Percentiles rank a stretch among this genome's conserved stretches.
Evolutionary conservation across 1,140 invertebrate genomes (phyloP).

Genomic region (Drosophila pandora): DNA sequence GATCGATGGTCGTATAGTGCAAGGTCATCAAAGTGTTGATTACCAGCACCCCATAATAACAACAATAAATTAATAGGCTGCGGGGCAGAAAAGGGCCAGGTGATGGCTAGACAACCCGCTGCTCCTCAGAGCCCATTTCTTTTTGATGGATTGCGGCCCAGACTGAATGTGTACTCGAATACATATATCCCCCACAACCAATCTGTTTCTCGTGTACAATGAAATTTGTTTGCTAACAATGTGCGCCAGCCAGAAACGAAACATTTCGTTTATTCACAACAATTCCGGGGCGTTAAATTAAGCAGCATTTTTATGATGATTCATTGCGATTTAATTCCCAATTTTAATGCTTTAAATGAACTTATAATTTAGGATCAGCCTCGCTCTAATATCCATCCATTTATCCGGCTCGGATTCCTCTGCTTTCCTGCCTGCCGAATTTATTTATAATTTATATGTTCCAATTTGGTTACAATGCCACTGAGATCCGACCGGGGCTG

Average conservation of each 20-base stretch:
- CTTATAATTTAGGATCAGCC: constrained; percentile 35
- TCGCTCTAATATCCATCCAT: constrained; percentile 32
- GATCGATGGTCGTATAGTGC: constrained; percentile 74
- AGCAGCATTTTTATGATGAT: constrained; percentile 58
- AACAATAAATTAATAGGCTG: constrained; percentile 76
- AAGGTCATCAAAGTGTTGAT: constrained; percentile 80
- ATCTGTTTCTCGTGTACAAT: constrained; percentile 66
- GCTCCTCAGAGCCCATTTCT: constrained; percentile 47
- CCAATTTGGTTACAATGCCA: constrained; percentile 53
- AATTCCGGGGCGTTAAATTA: constrained; percentile 68
- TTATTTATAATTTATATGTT: constrained; percentile 59
- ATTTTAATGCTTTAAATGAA: constrained; percentile 65
- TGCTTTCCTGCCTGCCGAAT: constrained; percentile 13
- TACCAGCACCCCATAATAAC: constrained; percentile 77
- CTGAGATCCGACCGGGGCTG: constrained; percentile 41
- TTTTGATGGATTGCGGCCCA: constrained; percentile 65
- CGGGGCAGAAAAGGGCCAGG: constrained; percentile 21
- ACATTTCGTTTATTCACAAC: constrained; percentile 61
- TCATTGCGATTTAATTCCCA: constrained; percentile 72
- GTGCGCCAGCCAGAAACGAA: constrained; percentile 22
- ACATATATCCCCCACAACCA: constrained; percentile 34
- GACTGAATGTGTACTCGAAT: neutral
- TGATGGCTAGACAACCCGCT: constrained; percentile 58
- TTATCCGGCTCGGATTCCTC: constrained; percentile 48
- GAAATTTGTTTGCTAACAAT: constrained; percentile 60